Conservation (phyloP, 2,113 vertebrate genomes). For the Ranitomeya variabilis region DNA sequence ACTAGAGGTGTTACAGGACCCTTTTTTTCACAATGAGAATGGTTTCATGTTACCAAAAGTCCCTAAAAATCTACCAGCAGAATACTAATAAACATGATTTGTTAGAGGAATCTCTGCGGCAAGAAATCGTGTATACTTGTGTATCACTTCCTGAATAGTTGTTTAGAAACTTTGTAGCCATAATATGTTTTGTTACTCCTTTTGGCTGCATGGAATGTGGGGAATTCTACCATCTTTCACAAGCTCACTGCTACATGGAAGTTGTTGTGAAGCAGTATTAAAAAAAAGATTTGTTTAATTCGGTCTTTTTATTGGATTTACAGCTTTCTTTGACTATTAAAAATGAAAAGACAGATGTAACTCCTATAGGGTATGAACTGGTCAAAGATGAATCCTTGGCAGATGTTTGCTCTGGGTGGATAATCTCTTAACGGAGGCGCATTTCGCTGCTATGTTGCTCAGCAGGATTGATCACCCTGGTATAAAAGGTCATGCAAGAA, state of each 20-base stretch:
- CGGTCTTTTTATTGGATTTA: not conserved
- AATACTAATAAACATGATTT: not conserved
- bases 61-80: not conserved
- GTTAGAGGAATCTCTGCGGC: not conserved
- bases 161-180: slow-evolving; percentile 17
- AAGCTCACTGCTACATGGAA: not conserved
- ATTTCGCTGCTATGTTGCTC: not conserved
- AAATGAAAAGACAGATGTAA: not conserved
- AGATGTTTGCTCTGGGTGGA: not conserved
- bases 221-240: slow-evolving; percentile 1
- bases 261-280: not conserved
- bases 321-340: not conserved
- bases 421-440: not conserved
- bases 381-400: not conserved
- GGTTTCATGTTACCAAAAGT: not conserved
- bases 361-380: not conserved
- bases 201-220: slow-evolving; percentile 23
- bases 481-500: not conserved
- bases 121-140: not conserved
- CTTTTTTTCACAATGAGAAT: too few relatives aligned
- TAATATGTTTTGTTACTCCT: slow-evolving; percentile 25
- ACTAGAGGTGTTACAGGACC: too few relatives aligned
- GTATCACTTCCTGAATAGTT: not conserved
- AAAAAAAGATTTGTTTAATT: not conserved
- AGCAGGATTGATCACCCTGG: not conserved